Conservation (phyloP, 2,113 vertebrate species). For the Leucopternis melanops region DNA sequence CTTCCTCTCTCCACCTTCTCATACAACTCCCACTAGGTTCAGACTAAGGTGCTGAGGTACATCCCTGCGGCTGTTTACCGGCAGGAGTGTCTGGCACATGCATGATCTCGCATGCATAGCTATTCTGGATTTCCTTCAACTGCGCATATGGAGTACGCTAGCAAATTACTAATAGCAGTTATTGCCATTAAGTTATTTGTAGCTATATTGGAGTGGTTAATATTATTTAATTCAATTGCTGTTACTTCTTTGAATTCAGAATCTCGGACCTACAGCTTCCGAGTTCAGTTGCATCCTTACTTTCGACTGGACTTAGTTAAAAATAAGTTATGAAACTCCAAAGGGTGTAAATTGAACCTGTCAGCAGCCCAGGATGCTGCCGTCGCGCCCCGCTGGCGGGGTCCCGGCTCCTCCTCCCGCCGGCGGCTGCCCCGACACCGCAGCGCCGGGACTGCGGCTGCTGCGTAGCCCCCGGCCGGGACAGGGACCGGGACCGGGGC, state of each 20-base stretch:
- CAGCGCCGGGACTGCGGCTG: constrained; percentile 74
- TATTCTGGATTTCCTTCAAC: neutral
- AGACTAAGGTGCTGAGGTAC: neutral
- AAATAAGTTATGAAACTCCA: neutral
- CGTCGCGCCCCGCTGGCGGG: too few species aligned
- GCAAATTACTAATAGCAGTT: neutral
- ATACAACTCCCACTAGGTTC: neutral
- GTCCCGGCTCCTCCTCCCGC: neutral
- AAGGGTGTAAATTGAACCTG: too few species aligned
- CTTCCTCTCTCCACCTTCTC: neutral
- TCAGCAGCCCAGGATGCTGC: neutral
- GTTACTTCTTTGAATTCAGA: neutral
- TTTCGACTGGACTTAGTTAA: neutral
- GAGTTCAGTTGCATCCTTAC: neutral
- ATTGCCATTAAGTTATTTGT: neutral
- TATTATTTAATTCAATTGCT: neutral
- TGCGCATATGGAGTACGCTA: rapidly evolving
- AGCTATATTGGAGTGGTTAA: neutral
- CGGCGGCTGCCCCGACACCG: constrained; percentile 58
- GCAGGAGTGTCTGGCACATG: rapidly evolving
- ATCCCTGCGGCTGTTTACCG: rapidly evolving
- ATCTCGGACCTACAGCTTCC: neutral
- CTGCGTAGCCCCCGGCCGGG: constrained; percentile 32
- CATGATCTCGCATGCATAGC: rapidly evolving
- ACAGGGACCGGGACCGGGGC: too few species aligned